phyloP scores from a whole-genome alignment of 1,140 invertebrate genomes.

The Cardiocondyla obscurior region DNA sequence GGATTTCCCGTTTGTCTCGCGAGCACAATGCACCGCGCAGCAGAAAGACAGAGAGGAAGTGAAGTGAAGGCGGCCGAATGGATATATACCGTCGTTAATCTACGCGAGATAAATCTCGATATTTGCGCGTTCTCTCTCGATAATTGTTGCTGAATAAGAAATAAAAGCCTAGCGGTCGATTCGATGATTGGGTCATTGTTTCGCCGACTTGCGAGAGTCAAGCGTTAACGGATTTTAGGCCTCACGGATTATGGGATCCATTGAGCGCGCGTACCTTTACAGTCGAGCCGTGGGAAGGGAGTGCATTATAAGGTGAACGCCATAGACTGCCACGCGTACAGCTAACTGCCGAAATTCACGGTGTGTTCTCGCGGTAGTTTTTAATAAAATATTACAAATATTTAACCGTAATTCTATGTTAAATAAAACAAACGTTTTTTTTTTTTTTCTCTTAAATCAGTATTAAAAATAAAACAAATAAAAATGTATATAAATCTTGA shows the following conservation, averaged over 20 bases:
- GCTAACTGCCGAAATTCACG: neutral
- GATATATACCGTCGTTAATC: neutral
- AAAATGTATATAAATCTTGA: neutral
- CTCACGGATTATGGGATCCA: slow-evolving; percentile 79
- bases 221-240: slow-evolving; percentile 81
- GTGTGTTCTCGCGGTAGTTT: too few species aligned
- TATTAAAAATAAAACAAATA: neutral
- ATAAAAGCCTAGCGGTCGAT: slow-evolving; percentile 57
- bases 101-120: neutral
- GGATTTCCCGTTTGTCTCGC: slow-evolving; percentile 54
- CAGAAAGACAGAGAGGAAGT: neutral
- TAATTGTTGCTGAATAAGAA: neutral
- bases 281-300: slow-evolving; percentile 27
- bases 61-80: neutral
- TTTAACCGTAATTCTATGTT: neutral
- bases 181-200: slow-evolving; percentile 70
- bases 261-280: slow-evolving; percentile 60
- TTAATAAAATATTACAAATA: neutral
- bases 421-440: neutral
- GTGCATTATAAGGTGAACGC: slow-evolving; percentile 28
- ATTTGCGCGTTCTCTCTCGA: neutral
- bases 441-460: neutral
- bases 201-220: slow-evolving; percentile 77
- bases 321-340: neutral
- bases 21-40: slow-evolving; percentile 41